A percentile compares a stretch with the other conserved stretches of the same genome.
Conservation (phyloP, 2,113 vertebrate genomes). For the human region GRCh38 chr2:51338501-51339000, state of each 20-base stretch:
- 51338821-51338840: constrained; percentile 1
- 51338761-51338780: background rate
- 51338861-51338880: background rate
- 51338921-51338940: background rate
- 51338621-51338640: background rate
- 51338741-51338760: background rate
- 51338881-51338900: background rate
- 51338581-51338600: background rate
- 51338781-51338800: background rate
- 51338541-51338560: background rate
- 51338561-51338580: background rate
- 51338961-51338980: background rate
- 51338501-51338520: background rate
- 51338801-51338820: background rate
- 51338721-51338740: background rate
- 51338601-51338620: background rate
- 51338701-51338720: background rate
- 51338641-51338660: background rate
- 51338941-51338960: background rate
- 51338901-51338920: background rate
- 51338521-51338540: background rate
- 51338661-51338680: background rate
- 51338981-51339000: background rate
- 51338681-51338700: background rate
- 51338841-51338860: background rate